Base-by-base conservation (phyloP, 2,797 vertebrate genomes). In the Cygnus olor region DNA sequence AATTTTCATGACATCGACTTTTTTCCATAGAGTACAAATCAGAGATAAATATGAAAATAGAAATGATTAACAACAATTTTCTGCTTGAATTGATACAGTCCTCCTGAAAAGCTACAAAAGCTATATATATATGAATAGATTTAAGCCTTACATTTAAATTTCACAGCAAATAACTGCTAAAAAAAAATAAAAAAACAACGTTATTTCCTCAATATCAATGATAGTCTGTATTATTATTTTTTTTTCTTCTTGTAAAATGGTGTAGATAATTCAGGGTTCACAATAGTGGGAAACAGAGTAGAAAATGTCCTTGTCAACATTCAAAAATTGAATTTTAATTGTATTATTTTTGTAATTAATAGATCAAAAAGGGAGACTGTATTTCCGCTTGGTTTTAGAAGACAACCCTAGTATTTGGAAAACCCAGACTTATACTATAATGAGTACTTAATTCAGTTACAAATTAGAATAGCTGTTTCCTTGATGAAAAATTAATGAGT, bases 401-500 rank as follows among this genome's bases (percentile, higher is more conserved):
- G 40, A 77, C 56, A 77, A 76, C 4, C 4, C 16, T 20, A 85
- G 34, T n/a, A 66, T 58, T 47, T 85, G 47, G 47, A 88, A 70
- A n/a, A 81, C 7, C 36, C 8, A 64, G 64, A 5, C 4, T 76
- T 79, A 81, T 51, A 51, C 8, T 70, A 6, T 77, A 73, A 71
- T 40, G 79, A 93, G 90, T 53, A 84, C 7, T 73, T 81, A 66
- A 85, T 60, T 60, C 11, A 45, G 5, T 72, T 87, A 77, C 68
- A 87, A 95, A 90, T 38, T 10, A 89, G 56, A 77, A 63, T 51
- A 76, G 4, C 11, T 70, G 21, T 54, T 91, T 91, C 27, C 40
- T 49, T 93, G 34, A 81, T 82, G 22, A 81, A 93, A 91, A 94
- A 72, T 38, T 5, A 90, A 63, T 73, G 56, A 85, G 38, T 73